Base-by-base conservation (phyloP, 1,140 invertebrate species). In the Eriosoma lanigerum region DNA sequence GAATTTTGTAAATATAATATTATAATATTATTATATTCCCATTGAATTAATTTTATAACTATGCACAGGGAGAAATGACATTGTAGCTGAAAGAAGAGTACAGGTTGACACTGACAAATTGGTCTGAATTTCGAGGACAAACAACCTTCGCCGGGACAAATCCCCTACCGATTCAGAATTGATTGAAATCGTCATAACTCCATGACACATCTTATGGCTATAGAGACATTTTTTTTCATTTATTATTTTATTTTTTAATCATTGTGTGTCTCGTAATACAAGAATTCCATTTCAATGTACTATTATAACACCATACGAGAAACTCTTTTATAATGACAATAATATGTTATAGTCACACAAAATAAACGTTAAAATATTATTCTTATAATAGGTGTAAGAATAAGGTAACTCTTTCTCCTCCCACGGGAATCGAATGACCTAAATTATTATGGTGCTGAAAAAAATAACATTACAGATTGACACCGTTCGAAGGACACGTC, bases 61-160 rank as follows among this genome's bases (percentile, higher is more conserved):
- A n/a, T n/a, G n/a, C n/a, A 60, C 54, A 9, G 17, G 75, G 26
- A 72, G 48, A 73, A 24, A 17, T 21, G 75, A 29, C 75, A 38
- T 62, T 48, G 56, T n/a, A 26, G 26, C 54, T 56, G 9, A 24
- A 48, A 62, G 62, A 60, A 21, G 75, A 76, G 60, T 54, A 76
- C 73, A 78, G 75, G 75, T 62, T 60, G 75, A 78, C 75, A 78
- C 75, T 78, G 75, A 78, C 75, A 78, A 62, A 78, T 78, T 78
- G 75, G 75, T 78, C 56, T 78, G 56, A 60, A 78, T 78, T 62
- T 78, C 56, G 32, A 62, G 75, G 56, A 78, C 75, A 60, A 78
- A 78, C 75, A 78, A 78, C 56, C 56, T 19, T 78, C 75, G 26
- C 29, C 75, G 21, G 54, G 21, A 78, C 56, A 46, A 78, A 78